Conservation (phyloP, 2,113 vertebrate species). For the Saguinus imperator region DNA sequence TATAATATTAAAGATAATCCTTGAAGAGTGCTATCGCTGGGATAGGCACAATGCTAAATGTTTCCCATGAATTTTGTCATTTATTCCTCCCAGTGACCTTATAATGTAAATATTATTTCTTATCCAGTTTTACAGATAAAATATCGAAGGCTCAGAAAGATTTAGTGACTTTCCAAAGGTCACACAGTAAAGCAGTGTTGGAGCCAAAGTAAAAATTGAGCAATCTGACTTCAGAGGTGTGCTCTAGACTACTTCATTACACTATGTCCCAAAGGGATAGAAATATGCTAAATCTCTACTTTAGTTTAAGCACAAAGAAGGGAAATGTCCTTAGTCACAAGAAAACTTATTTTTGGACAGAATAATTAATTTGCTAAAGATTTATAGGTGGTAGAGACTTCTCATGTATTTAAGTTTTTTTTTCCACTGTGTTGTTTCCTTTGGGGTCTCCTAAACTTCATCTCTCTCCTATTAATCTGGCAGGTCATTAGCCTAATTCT, state of each 20-base stretch:
- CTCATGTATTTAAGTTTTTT: not conserved
- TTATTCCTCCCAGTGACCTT: not conserved
- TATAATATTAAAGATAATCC: not conserved
- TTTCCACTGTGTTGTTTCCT: not conserved
- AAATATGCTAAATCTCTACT: not conserved
- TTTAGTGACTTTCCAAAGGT: not conserved
- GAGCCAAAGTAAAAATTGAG: not conserved
- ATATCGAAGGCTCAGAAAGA: not conserved
- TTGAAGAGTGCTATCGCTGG: not conserved
- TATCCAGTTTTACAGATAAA: not conserved
- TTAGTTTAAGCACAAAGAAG: not conserved
- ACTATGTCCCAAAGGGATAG: not conserved
- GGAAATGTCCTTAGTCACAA: not conserved
- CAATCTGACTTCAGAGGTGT: not conserved
- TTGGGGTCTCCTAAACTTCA: not conserved
- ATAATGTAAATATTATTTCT: not conserved
- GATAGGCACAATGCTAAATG: not conserved
- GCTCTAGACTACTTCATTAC: not conserved
- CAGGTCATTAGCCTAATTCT: not conserved
- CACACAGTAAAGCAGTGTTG: not conserved
- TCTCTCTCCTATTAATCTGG: not conserved
- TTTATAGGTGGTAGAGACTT: not conserved
- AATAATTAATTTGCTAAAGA: constrained; percentile 20
- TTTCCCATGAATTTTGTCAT: not conserved
- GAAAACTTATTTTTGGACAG: constrained; percentile 6